Conservation (phyloP, 2,113 vertebrate genomes). For the Meles meles region DNA sequence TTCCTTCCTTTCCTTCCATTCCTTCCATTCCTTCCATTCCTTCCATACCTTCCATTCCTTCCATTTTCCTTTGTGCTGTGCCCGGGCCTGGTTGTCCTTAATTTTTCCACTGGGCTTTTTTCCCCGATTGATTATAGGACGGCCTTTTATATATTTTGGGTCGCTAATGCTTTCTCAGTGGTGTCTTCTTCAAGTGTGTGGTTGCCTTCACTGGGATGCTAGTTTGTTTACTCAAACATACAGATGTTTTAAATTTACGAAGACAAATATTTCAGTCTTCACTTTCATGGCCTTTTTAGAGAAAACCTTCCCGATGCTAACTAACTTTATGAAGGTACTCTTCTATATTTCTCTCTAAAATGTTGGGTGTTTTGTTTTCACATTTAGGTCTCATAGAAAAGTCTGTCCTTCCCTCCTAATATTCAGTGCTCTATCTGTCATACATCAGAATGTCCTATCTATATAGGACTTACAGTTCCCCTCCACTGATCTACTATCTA, state of each 20-base stretch:
- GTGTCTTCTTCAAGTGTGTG: not conserved
- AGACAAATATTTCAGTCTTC: not conserved
- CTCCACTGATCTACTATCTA: not conserved
- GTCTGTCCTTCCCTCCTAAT: no score
- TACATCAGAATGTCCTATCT: not conserved
- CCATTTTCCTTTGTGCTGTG: no score
- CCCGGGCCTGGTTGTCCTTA: not conserved
- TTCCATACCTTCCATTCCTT: no score
- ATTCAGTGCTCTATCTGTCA: accelerated
- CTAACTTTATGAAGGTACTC: not conserved
- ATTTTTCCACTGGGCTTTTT: not conserved
- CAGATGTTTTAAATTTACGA: not conserved
- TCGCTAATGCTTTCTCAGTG: not conserved
- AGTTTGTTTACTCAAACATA: not conserved
- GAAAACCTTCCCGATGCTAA: not conserved
- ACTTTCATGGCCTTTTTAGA: not conserved
- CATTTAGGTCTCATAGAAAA: not conserved
- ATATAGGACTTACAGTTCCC: not conserved
- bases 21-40: no score
- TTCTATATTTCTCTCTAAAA: not conserved
- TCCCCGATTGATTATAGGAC: not conserved
- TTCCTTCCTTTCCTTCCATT: no score
- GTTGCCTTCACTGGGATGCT: not conserved
- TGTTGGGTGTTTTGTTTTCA: not conserved
- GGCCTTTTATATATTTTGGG: not conserved